Evolutionary conservation across 2,888 invertebrate genomes (phyloP).

Genomic region (Cephus sareptanus): DNA sequence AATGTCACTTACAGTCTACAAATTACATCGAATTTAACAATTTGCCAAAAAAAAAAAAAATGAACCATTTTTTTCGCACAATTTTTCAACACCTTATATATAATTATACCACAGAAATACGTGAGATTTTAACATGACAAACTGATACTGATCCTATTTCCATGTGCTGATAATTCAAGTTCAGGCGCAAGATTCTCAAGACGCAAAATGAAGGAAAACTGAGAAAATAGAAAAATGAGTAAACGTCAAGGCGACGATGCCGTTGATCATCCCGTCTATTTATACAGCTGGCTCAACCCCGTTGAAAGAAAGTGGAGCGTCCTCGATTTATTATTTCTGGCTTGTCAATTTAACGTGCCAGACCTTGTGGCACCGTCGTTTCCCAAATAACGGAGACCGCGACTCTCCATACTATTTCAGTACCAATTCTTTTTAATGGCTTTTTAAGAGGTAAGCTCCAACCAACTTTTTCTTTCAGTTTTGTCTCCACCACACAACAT

Average conservation of each 20-base stretch:
- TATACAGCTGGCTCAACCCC: conserved; percentile 27
- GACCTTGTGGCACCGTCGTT: conserved; percentile 14
- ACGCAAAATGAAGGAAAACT: not conserved
- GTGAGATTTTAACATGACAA: not conserved
- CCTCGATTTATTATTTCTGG: conserved; percentile 23
- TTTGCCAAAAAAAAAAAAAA: not conserved
- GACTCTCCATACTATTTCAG: not conserved
- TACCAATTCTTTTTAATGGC: not conserved
- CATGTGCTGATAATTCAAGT: not conserved
- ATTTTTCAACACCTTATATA: not conserved
- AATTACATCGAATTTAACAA: not conserved
- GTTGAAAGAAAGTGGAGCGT: conserved; percentile 3
- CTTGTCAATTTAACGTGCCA: conserved; percentile 19
- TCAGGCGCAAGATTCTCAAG: not conserved
- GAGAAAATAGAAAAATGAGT: conserved; percentile 14
- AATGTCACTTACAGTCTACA: not conserved
- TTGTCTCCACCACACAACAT: not conserved
- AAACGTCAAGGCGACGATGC: conserved; percentile 21
- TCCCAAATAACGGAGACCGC: conserved; percentile 11
- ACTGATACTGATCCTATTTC: not conserved
- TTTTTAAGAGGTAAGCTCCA: not conserved
- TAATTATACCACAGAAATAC: not conserved
- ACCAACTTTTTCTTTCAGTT: not conserved
- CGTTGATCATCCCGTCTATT: conserved; percentile 26
- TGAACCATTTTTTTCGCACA: not conserved